Conservation (phyloP, 2,113 vertebrate genomes). For the Serinus canaria region DNA sequence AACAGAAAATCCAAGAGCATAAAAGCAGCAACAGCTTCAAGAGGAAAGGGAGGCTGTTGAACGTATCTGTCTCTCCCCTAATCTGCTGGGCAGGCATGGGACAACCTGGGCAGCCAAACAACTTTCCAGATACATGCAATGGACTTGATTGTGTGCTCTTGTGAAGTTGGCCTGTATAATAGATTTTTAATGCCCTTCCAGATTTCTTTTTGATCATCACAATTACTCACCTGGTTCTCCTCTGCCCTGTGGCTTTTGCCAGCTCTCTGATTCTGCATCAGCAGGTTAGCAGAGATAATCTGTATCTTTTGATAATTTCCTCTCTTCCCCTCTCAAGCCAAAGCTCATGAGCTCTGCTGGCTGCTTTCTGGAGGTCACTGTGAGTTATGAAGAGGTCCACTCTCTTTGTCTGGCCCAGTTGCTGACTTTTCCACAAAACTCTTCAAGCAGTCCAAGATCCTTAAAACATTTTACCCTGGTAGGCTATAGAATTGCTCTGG, state of each 20-base stretch:
- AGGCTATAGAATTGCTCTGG: neutral
- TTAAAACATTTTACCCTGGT: neutral
- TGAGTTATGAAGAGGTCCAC: neutral
- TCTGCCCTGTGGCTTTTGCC: neutral
- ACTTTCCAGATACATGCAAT: neutral
- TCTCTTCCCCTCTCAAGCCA: neutral
- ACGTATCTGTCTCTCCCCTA: neutral
- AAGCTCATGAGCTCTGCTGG: neutral
- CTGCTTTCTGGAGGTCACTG: neutral
- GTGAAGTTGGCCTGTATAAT: accelerated
- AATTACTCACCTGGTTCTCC: neutral
- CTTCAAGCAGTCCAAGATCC: neutral
- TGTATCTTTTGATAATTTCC: neutral
- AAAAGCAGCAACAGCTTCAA: neutral
- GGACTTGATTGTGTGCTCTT: neutral
- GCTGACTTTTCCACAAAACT: neutral
- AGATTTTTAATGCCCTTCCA: neutral
- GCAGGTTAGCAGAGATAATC: neutral
- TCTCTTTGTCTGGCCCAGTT: neutral
- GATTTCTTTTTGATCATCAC: neutral
- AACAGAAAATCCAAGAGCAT: neutral
- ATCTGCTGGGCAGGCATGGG: neutral
- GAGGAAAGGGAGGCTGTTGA: neutral
- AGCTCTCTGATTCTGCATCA: neutral
- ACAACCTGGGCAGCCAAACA: neutral